Percentiles rank a stretch among this genome's conserved stretches.
Conservation (phyloP, 2,888 invertebrate genomes). For the Ligdia adustata region DNA sequence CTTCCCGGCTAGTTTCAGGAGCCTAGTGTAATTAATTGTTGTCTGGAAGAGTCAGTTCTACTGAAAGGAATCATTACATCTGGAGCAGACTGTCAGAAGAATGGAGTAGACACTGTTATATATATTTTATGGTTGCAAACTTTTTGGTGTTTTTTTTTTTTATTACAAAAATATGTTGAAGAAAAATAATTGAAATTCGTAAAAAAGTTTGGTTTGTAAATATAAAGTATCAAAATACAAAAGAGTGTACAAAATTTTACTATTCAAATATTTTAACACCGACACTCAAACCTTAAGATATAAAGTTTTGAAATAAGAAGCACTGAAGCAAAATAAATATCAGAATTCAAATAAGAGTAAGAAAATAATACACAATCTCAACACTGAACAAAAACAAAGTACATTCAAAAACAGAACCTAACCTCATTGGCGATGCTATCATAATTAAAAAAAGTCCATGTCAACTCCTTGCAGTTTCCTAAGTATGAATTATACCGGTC, state of each 20-base stretch:
- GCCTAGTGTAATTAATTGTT: slow-evolving; percentile 41
- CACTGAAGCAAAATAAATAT: neutral
- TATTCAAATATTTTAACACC: no score
- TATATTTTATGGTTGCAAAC: neutral
- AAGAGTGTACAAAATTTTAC: no score
- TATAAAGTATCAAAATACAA: no score
- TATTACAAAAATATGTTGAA: no score
- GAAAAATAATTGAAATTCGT: no score
- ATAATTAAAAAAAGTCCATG: slow-evolving; percentile 61
- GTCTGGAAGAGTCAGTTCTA: slow-evolving; percentile 38
- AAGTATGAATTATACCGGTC: slow-evolving; percentile 84
- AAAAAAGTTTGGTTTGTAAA: no score
- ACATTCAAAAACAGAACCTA: slow-evolving; percentile 29
- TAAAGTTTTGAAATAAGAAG: neutral
- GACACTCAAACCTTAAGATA: no score
- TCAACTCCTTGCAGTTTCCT: slow-evolving; percentile 81
- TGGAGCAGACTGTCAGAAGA: slow-evolving; percentile 19
- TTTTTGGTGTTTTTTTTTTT: no score
- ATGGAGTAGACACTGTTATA: slow-evolving; percentile 22
- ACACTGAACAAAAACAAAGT: slow-evolving; percentile 34
- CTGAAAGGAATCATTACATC: slow-evolving; percentile 36
- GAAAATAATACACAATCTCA: slow-evolving; percentile 5
- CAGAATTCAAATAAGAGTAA: neutral
- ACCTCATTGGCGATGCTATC: slow-evolving; percentile 51
- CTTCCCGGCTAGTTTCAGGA: slow-evolving; percentile 33